phyloP scores from a whole-genome alignment of 1,140 invertebrate species.

The Bombus pyrosoma region DNA sequence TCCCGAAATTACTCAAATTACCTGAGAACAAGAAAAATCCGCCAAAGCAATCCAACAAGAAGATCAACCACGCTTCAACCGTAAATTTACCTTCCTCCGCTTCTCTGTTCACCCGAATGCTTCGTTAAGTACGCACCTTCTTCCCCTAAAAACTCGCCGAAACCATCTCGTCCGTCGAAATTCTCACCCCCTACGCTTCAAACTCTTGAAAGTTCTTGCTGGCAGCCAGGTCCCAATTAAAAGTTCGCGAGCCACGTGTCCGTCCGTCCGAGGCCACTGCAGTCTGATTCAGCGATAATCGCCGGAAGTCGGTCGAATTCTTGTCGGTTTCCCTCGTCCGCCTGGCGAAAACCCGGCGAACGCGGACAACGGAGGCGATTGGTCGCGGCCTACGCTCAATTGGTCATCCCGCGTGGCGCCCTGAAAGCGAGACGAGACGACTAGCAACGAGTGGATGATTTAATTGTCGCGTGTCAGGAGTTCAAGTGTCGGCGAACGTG shows the following conservation, averaged over 20 bases:
- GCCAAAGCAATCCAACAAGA: neutral
- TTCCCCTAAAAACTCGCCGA: neutral
- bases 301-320: slow-evolving; percentile 63
- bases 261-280: neutral
- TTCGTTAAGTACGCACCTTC: neutral
- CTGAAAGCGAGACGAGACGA: slow-evolving; percentile 63
- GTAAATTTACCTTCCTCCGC: neutral
- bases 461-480: slow-evolving; percentile 74
- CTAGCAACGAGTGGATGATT: slow-evolving; percentile 71
- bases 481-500: slow-evolving; percentile 49
- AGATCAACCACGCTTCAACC: too few species aligned
- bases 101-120: neutral
- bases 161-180: neutral
- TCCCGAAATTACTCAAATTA: too few species aligned
- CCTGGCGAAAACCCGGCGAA: slow-evolving; percentile 8
- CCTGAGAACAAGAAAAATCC: neutral
- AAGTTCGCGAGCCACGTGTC: neutral
- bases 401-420: slow-evolving; percentile 55
- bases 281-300: slow-evolving; percentile 41
- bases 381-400: slow-evolving; percentile 73
- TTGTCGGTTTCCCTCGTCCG: slow-evolving; percentile 56
- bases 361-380: neutral
- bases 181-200: neutral
- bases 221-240: slow-evolving; percentile 28
- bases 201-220: neutral